These are phyloP conservation scores for Pleuronectes platessa DNA, from an alignment of 2,113 vertebrate genomes.

Conservation along the genomic window DNA sequence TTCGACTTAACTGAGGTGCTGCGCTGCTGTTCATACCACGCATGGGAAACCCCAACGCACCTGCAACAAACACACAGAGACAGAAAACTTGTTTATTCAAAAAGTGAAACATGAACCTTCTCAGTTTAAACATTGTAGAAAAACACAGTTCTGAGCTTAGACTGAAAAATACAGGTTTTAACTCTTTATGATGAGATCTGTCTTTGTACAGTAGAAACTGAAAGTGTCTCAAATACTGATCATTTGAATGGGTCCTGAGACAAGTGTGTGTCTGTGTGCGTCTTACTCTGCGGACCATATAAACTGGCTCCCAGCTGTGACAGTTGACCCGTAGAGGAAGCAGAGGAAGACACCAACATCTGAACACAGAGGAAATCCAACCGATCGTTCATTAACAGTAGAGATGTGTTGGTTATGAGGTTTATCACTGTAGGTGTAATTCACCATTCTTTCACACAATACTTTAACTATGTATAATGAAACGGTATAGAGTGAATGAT, in stretches of 20 bases:
- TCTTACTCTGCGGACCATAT: conserved; percentile 99
- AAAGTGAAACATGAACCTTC: background rate
- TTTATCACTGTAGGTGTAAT: no score
- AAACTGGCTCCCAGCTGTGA: conserved; percentile 99
- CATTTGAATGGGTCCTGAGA: no score
- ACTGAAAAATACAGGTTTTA: no score
- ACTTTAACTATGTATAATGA: no score
- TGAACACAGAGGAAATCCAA: conserved; percentile 58
- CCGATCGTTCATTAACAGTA: background rate
- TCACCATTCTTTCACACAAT: no score
- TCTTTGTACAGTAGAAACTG: no score
- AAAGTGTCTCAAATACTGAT: no score
- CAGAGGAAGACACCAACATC: conserved; percentile 95
- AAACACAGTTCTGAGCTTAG: no score
- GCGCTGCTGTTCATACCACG: conserved; percentile 95
- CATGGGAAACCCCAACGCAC: conserved; percentile 97
- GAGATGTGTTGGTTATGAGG: no score
- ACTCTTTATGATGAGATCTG: no score
- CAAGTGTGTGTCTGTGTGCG: background rate
- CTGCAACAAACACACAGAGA: conserved; percentile 72
- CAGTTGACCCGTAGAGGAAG: conserved; percentile 97
- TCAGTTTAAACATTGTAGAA: no score
- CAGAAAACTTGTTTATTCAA: background rate
- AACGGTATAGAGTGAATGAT: no score
- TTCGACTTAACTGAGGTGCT: conserved; percentile 96